A percentile compares a stretch with the other conserved stretches of the same genome.
phyloP scores from a whole-genome alignment of 2,113 vertebrate species.

The Neodon shergylaensis region DNA sequence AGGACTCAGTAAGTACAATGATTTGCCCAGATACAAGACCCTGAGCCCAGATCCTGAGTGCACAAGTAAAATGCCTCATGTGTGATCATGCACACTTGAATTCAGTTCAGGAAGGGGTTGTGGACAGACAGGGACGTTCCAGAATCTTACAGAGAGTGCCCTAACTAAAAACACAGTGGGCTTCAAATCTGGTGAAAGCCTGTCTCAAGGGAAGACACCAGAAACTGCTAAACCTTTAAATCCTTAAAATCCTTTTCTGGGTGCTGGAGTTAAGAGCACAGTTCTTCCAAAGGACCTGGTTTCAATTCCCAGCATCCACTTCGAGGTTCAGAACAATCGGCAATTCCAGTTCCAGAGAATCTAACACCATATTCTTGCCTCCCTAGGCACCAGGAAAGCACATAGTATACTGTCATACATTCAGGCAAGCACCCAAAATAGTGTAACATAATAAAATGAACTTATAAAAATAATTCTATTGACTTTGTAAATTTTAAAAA shows the following conservation, averaged over 20 bases:
- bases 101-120: neutral
- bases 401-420: neutral
- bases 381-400: neutral
- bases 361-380: neutral
- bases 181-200: neutral
- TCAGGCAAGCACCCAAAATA: neutral
- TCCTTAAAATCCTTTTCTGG: neutral
- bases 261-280: neutral
- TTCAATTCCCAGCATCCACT: neutral
- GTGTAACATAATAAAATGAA: neutral
- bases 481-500: neutral
- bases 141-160: neutral
- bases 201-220: neutral
- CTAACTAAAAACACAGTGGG: neutral
- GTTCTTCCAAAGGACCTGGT: neutral
- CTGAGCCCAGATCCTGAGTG: neutral
- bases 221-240: neutral
- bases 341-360: neutral
- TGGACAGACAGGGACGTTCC: neutral
- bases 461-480: neutral
- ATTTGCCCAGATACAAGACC: too few species aligned
- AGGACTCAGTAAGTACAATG: too few species aligned
- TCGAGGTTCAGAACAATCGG: neutral
- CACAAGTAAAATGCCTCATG: neutral
- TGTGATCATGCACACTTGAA: neutral